Percentiles rank a stretch among this genome's conserved stretches.
These are phyloP conservation scores for Asobara japonica DNA, from an alignment of 1,140 invertebrate genomes.

Conservation along the genomic window DNA sequence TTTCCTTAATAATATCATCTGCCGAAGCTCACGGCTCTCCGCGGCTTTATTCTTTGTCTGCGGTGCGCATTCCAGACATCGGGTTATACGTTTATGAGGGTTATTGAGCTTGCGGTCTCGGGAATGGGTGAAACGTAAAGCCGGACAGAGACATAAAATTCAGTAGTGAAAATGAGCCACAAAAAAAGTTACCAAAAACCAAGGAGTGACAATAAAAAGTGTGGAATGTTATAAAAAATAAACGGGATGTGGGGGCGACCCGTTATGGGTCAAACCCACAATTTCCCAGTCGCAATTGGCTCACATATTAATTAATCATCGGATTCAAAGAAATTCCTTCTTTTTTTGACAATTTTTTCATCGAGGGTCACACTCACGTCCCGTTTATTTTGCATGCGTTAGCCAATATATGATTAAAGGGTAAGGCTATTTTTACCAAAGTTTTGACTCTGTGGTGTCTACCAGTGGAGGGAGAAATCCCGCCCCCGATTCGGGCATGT, in stretches of 20 bases:
- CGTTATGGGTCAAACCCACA: no score
- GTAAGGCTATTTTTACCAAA: no score
- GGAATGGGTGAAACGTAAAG: not conserved
- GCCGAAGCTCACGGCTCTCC: not conserved
- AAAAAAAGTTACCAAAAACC: not conserved
- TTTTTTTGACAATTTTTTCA: no score
- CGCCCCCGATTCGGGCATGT: no score
- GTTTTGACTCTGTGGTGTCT: no score
- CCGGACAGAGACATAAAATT: not conserved
- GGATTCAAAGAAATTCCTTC: no score
- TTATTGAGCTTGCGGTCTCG: constrained; percentile 10
- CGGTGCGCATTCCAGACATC: not conserved
- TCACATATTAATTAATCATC: no score
- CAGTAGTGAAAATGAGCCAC: not conserved
- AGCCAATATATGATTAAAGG: no score
- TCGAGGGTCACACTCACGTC: no score
- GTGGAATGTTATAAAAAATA: not conserved
- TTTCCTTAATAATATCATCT: constrained; percentile 7
- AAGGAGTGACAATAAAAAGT: not conserved
- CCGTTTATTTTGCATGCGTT: no score
- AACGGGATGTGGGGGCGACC: no score
- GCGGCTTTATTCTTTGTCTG: constrained; percentile 11
- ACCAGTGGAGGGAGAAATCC: not conserved
- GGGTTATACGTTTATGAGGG: constrained; percentile 8
- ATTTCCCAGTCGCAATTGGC: no score